Evolutionary conservation across 1,140 invertebrate species (phyloP).

Genomic region (honey bee (Apis mellifera)): Amel_HAv3.1 CM009940.2:7320001-7320500

Average conservation of each 20-base stretch:
- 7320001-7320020: constrained; percentile 42
- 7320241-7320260: neutral
- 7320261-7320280: neutral
- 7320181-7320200: neutral
- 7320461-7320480: too few relatives aligned
- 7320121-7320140: constrained; percentile 1
- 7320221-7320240: too few relatives aligned
- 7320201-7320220: too few relatives aligned
- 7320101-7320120: neutral
- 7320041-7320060: constrained; percentile 44
- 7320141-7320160: constrained; percentile 14
- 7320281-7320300: neutral
- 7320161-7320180: neutral
- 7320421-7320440: too few relatives aligned
- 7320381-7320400: neutral
- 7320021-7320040: constrained; percentile 37
- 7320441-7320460: neutral
- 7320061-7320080: constrained; percentile 53
- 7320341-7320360: neutral
- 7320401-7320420: too few relatives aligned
- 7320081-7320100: neutral
- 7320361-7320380: neutral
- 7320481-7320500: neutral
- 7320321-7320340: neutral
- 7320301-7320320: neutral